phyloP scores from a whole-genome alignment of 2,888 invertebrate genomes.

The Troilus luridus region DNA sequence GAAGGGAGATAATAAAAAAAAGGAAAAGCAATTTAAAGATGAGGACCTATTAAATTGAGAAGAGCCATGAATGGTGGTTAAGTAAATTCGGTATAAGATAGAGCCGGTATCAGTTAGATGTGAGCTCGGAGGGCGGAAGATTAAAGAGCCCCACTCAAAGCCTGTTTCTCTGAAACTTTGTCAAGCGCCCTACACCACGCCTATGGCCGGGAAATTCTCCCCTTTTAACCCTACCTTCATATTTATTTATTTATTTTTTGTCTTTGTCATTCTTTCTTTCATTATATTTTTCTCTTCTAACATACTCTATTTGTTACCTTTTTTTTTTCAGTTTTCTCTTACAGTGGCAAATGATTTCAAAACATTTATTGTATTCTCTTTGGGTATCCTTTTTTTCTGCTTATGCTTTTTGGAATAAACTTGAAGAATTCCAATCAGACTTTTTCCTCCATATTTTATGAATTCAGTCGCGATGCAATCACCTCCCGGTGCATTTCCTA shows the following conservation, averaged over 20 bases:
- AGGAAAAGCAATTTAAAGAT: not conserved
- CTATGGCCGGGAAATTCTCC: conserved; percentile 15
- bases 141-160: conserved; percentile 46
- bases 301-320: not conserved
- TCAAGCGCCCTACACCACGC: conserved; percentile 39
- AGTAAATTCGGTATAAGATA: conserved; percentile 35
- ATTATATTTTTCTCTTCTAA: not conserved
- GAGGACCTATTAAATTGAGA: not conserved
- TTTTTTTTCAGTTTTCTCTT: not conserved
- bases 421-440: too few species aligned
- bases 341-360: not conserved
- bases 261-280: not conserved
- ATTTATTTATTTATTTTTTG: conserved; percentile 26
- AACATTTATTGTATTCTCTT: not conserved
- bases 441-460: too few species aligned
- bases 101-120: conserved; percentile 36
- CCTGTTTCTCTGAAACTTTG: conserved; percentile 39
- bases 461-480: too few species aligned
- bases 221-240: conserved; percentile 33
- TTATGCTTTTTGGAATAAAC: too few species aligned
- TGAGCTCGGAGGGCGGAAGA: conserved; percentile 37
- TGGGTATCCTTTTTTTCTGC: too few species aligned
- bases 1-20: not conserved
- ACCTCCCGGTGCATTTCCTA: too few species aligned
- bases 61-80: conserved; percentile 21